Evolutionary conservation across 2,113 vertebrate species (phyloP).

Genomic region (Saccopteryx leptura): DNA sequence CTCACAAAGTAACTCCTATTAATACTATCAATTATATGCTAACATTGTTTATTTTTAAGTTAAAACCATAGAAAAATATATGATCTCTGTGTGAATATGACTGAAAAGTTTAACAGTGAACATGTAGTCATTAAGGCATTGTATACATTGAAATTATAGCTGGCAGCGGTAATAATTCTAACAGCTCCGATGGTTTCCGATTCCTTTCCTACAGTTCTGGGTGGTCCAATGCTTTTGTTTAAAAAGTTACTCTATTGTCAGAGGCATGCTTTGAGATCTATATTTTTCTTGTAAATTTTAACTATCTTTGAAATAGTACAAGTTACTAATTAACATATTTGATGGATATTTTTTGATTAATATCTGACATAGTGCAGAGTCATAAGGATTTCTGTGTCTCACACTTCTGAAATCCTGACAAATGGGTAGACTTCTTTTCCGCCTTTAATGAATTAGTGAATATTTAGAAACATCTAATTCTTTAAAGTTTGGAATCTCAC

Average conservation of each 20-base stretch:
- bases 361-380: slow-evolving; percentile 45
- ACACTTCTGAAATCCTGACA: slow-evolving; percentile 25
- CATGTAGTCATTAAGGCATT: neutral
- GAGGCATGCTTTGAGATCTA: neutral
- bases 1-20: slow-evolving; percentile 56
- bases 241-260: neutral
- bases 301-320: neutral
- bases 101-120: neutral
- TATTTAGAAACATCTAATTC: neutral
- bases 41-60: neutral
- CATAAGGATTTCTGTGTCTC: slow-evolving; percentile 19
- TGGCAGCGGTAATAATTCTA: neutral
- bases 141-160: neutral
- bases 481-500: neutral
- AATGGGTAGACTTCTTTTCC: neutral
- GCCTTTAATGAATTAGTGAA: slow-evolving; percentile 36
- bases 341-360: slow-evolving; percentile 32
- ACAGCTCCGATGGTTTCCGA: neutral
- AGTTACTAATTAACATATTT: neutral
- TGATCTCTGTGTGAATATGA: neutral
- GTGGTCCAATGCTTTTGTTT: neutral
- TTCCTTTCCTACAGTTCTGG: neutral
- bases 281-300: neutral
- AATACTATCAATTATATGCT: slow-evolving; percentile 44
- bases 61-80: neutral